Percentiles rank a stretch among this genome's conserved stretches.
Evolutionary conservation across 2,888 invertebrate genomes (phyloP).

Genomic region (Sarcophaga caerulescens): DNA sequence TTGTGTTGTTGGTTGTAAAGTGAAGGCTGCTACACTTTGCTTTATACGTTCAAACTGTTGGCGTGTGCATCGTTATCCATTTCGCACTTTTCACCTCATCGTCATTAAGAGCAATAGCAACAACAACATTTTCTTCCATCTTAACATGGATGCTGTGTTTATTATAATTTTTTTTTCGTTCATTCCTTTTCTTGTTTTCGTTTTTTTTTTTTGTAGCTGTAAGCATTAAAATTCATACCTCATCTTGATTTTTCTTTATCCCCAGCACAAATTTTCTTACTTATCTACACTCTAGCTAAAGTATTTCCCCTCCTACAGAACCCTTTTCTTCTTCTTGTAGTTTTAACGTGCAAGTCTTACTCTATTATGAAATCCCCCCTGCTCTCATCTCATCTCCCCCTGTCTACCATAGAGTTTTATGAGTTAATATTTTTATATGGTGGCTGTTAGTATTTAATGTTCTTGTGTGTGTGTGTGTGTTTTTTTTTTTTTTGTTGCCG

Average conservation of each 20-base stretch:
- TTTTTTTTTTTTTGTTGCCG: conserved; percentile 10
- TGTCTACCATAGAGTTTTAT: not conserved
- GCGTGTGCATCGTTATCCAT: conserved; percentile 54
- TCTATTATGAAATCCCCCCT: not conserved
- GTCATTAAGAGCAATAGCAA: conserved; percentile 44
- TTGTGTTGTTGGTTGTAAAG: too few relatives aligned
- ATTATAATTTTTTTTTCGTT: not conserved
- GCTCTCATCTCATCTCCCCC: too few relatives aligned
- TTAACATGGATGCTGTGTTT: conserved; percentile 37
- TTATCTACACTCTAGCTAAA: not conserved
- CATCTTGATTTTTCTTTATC: conserved; percentile 14
- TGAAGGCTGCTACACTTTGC: not conserved
- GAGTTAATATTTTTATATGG: conserved; percentile 45
- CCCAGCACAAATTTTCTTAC: not conserved
- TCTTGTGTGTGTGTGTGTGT: conserved; percentile 9
- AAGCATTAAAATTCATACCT: conserved; percentile 51
- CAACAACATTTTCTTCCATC: conserved; percentile 24
- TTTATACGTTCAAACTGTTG: conserved; percentile 3
- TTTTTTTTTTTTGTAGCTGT: conserved; percentile 47
- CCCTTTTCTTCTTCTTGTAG: not conserved
- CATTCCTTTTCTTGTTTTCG: conserved; percentile 28
- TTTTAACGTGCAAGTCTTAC: too few relatives aligned
- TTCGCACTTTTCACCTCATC: conserved; percentile 63
- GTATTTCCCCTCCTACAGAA: not conserved
- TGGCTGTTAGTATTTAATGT: conserved; percentile 50